These are phyloP conservation scores for Nothoprocta perdicaria DNA, from an alignment of 2,113 vertebrate species.

Conservation along the genomic window DNA sequence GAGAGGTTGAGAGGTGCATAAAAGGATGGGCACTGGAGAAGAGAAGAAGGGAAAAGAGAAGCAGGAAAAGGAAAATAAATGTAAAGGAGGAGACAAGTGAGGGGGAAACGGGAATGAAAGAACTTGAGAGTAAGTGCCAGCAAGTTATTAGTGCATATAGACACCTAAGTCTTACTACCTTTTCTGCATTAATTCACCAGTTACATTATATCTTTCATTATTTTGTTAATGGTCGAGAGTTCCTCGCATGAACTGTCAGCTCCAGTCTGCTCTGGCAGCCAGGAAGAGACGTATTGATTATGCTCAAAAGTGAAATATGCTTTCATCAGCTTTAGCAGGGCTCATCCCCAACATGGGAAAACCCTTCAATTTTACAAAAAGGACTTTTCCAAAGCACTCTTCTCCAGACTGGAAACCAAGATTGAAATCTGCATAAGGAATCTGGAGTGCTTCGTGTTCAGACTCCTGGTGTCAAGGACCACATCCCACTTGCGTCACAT, in stretches of 20 bases:
- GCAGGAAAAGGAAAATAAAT: not conserved
- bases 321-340: not conserved
- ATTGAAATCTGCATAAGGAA: not conserved
- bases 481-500: not conserved
- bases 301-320: not conserved
- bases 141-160: not conserved
- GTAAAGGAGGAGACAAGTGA: not conserved
- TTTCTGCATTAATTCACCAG: not conserved
- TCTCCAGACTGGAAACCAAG: not conserved
- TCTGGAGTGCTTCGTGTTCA: not conserved
- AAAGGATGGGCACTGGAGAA: not conserved
- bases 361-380: not conserved
- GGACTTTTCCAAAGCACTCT: not conserved
- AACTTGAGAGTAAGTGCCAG: not conserved
- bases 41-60: conserved; percentile 1
- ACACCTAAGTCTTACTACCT: not conserved
- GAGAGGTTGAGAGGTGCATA: not conserved
- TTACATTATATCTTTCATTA: not conserved
- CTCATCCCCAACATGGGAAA: not conserved
- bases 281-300: not conserved
- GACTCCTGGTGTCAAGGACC: not conserved
- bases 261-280: not conserved
- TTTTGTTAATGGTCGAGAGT: not conserved
- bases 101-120: not conserved
- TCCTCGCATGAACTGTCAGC: not conserved